Evolutionary conservation across 1,140 invertebrate genomes (phyloP), one percentile per base, ranked within the genome.

Genomic region (Tetragonula clypearis): DNA sequence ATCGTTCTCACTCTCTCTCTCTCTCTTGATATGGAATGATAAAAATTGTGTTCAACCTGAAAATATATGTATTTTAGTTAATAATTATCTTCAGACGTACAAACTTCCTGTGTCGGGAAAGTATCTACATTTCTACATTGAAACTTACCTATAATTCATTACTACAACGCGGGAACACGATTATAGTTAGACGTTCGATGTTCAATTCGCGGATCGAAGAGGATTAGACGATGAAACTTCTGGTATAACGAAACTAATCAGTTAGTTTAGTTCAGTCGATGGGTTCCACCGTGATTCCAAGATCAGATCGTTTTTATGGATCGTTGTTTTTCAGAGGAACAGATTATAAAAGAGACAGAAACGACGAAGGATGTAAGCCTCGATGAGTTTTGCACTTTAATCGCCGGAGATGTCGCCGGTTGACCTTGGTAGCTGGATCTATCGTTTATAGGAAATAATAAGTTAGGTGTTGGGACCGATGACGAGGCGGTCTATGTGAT

Each of bases 361-460:
- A 66, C 12, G 26, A 19, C 15, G 56, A 65, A 74, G 79, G 79
- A 82, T 82, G 4, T 79, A 79, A 62, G 75, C 75, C 35, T 72
- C 66, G 75, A 58, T 35, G 75, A 35, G 75, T 77, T 41, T 60
- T 30, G 35, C 17, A 49, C 21, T 80, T 71, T 79, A 84, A 84
- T 84, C 72, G 73, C 19, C 19, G 26, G 58, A 53, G 35, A 30
- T 49, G n/a, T 26, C 35, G 23, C 30, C 6, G 58, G 56, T 53
- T 19, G 15, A 80, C 77, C 76, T 84, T 62, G 77, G 35, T 62
- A 6, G 56, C 15, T 58, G 15, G 55, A 78, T 78, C 66, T 26
- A 49, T 65, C 68, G 49, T 83, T 83, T 60, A n/a, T 35, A 5
- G 12, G 26, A 72, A 68, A 79, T 65, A 84, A 84, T 62, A 60